Evolutionary conservation across 2,797 vertebrate species (phyloP).

Genomic region (Poecilia wingei): DNA sequence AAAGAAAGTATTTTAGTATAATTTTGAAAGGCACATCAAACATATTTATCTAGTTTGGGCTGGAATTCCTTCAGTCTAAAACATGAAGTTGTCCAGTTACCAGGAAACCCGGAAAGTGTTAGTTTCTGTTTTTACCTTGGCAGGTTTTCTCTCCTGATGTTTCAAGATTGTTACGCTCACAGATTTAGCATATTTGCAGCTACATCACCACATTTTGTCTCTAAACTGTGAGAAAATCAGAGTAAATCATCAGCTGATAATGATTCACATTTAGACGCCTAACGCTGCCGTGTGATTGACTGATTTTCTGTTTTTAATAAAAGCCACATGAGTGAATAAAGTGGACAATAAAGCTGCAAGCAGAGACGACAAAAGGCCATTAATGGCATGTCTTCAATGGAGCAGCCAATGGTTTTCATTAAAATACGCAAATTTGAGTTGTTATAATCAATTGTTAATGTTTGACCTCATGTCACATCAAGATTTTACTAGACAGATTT

Average conservation of each 20-base stretch:
- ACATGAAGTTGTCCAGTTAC: slow-evolving; percentile 40
- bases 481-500: not conserved
- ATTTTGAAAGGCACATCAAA: no score
- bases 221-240: not conserved
- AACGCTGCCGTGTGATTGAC: not conserved
- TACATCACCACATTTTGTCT: not conserved
- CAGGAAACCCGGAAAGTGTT: slow-evolving; percentile 31
- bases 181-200: not conserved
- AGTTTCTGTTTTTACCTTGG: slow-evolving; percentile 13
- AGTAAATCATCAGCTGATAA: not conserved
- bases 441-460: not conserved
- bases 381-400: not conserved
- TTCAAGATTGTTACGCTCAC: not conserved
- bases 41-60: slow-evolving; percentile 9
- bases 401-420: not conserved
- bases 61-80: slow-evolving; percentile 26
- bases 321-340: not conserved
- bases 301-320: not conserved
- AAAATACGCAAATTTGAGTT: not conserved
- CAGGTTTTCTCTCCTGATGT: slow-evolving; percentile 13
- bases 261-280: not conserved
- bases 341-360: not conserved
- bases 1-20: no score
- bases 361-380: not conserved
- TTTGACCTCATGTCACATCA: not conserved